Conservation (phyloP, 2,113 vertebrate species). For the Erinaceus europaeus region DNA sequence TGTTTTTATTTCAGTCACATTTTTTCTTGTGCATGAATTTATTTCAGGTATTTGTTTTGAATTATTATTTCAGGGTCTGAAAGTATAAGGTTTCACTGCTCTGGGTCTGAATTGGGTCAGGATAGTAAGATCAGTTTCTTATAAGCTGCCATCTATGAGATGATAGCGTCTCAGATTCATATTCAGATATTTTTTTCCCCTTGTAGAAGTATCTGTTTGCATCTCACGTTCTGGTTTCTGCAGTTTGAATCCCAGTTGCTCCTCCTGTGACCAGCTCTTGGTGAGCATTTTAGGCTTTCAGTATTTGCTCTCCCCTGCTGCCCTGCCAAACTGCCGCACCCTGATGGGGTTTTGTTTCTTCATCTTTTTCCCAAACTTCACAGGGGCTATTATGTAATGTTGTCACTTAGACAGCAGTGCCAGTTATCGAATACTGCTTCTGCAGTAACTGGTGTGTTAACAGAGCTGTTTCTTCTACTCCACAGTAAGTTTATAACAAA, state of each 20-base stretch:
- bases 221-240: too few species aligned
- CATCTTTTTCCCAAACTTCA: too few species aligned
- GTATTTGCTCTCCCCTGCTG: accelerated
- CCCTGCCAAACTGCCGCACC: too few species aligned
- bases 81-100: not conserved
- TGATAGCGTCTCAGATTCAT: not conserved
- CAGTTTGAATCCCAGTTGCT: not conserved
- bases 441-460: not conserved
- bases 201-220: not conserved
- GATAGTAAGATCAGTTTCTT: not conserved
- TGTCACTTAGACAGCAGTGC: not conserved
- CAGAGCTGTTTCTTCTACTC: not conserved
- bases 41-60: conserved; percentile 26
- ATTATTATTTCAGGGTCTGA: conserved; percentile 27
- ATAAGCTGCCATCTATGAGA: not conserved
- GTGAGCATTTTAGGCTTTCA: not conserved
- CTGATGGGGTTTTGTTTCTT: not conserved
- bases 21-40: not conserved
- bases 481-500: not conserved
- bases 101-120: not conserved
- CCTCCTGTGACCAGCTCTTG: not conserved
- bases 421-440: not conserved
- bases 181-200: not conserved
- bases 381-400: not conserved
- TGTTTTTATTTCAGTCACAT: conserved; percentile 21